These are phyloP conservation scores for Exaiptasia diaphana DNA, from an alignment of 64 coral and sea anemone species.

Conservation along the genomic window DNA sequence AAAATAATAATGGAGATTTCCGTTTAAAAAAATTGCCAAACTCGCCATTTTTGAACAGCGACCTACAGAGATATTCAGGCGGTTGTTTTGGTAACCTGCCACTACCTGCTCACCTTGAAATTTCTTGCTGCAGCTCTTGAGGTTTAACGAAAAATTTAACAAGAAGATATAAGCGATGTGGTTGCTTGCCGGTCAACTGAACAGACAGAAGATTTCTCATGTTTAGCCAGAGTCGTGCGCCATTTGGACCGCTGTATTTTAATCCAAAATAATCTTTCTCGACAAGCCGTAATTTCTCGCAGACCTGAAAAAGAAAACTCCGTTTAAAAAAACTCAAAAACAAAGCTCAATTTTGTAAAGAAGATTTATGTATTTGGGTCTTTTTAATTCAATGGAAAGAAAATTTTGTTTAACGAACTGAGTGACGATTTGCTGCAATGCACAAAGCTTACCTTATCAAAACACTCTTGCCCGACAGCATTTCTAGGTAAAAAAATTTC, in stretches of 20 bases:
- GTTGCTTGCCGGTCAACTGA: slow-evolving; percentile 85
- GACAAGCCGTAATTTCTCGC: slow-evolving; percentile 84
- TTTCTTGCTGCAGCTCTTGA: slow-evolving; percentile 99
- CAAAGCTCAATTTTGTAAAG: not conserved
- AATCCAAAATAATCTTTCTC: slow-evolving; percentile 99
- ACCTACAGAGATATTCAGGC: not conserved
- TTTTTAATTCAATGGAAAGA: no score
- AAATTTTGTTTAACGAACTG: no score
- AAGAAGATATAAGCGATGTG: slow-evolving; percentile 84
- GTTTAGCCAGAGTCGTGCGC: slow-evolving; percentile 83
- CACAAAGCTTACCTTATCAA: slow-evolving; percentile 92
- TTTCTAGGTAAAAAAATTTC: slow-evolving; percentile 89
- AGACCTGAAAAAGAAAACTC: slow-evolving; percentile 72
- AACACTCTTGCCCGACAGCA: slow-evolving; percentile 92
- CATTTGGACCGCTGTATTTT: slow-evolving; percentile 87
- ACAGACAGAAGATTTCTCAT: slow-evolving; percentile 86
- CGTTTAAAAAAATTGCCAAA: not conserved
- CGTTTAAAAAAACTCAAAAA: no score
- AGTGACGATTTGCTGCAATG: no score
- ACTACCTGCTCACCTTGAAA: slow-evolving; percentile 73
- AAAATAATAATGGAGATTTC: slow-evolving; percentile 1
- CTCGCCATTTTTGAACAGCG: not conserved
- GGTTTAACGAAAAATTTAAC: slow-evolving; percentile 99
- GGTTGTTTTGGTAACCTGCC: not conserved
- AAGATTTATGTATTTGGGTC: no score